phyloP scores from a whole-genome alignment of 2,113 vertebrate genomes.

The Beaufortia kweichowensis region DNA sequence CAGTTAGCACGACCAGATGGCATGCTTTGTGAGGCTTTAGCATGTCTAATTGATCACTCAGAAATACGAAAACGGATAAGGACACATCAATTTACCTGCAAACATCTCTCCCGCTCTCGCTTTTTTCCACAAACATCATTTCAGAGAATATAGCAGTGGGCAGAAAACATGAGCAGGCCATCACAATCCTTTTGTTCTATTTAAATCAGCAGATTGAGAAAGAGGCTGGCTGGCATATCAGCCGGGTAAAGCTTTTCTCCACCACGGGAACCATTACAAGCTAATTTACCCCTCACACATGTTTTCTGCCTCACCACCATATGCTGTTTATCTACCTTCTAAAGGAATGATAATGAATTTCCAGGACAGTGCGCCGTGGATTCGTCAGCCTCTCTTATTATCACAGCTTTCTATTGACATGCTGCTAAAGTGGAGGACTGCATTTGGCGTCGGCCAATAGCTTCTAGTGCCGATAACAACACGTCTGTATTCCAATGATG shows the following conservation, averaged over 20 bases:
- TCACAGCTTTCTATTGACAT: conserved; percentile 13
- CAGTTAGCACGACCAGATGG: conserved; percentile 46
- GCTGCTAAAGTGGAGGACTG: conserved; percentile 2
- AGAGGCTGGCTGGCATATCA: conserved; percentile 44
- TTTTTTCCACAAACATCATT: not conserved
- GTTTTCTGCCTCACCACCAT: conserved; percentile 43
- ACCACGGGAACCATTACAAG: conserved; percentile 52
- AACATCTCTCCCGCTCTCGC: conserved; percentile 17
- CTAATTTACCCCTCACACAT: conserved; percentile 49
- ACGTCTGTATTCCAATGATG: not conserved
- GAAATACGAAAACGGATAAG: conserved; percentile 36
- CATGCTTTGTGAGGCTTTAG: conserved; percentile 30
- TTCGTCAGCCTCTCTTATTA: conserved; percentile 35
- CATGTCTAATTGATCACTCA: conserved; percentile 38
- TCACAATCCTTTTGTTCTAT: conserved; percentile 47
- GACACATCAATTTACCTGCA: conserved; percentile 40
- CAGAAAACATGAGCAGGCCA: conserved; percentile 22
- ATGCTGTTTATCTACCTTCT: conserved; percentile 43
- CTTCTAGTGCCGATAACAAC: not conserved
- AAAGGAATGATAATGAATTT: conserved; percentile 35
- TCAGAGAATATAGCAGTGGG: conserved; percentile 23
- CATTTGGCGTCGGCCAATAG: conserved; percentile 30
- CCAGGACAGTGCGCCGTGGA: conserved; percentile 14
- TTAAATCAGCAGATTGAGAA: conserved; percentile 49
- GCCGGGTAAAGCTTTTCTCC: conserved; percentile 36